Evolutionary conservation across 2,113 vertebrate species (phyloP), one percentile per base, ranked within the genome.

Genomic region (Sturnira hondurensis): DNA sequence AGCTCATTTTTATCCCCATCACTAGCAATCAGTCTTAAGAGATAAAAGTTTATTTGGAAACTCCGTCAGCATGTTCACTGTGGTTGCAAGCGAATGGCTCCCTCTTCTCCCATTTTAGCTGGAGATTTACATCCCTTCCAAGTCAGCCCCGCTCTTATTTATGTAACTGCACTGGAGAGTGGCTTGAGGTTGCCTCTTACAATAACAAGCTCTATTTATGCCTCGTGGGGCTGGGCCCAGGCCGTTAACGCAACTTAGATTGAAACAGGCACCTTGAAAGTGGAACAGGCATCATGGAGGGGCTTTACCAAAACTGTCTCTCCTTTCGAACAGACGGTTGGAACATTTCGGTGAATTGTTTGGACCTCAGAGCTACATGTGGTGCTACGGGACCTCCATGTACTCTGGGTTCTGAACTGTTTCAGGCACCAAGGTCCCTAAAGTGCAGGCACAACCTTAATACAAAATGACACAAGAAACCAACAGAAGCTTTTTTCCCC

Each of bases 31-130:
- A 88, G 82, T 94, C 95, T 93, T 96, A 78, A 93, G 83, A 97
- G 96, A 96, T 96, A 97, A 91, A 96, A 96, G 91, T 96, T 96
- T 97, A 93, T 97, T 96, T 97, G 94, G 97, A 97, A 97, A 93
- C 82, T 91, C 94, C 94, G 67, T 96, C 80, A 89, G 93, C 96
- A 82, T 41, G 81, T 88, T 93, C 94, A 94, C 91, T 96, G 96
- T 95, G 97, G 95, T 97, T 96, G 84, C 91, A 71, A 96, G 93
- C 7, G 45, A 93, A 97, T 76, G 95, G 91, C 93, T 97, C 96
- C 97, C 97, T 95, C 94, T 96, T 91, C 97, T 96, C 97, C 96
- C 97, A 94, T 97, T 97, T 93, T 94, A 92, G 91, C 85, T 73
- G 52, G 77, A 97, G 95, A 97, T 96, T 97, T 96, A 97, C 86